Evolutionary conservation across 2,888 invertebrate genomes (phyloP).

Genomic region (Alloscopus bannaensis): DNA sequence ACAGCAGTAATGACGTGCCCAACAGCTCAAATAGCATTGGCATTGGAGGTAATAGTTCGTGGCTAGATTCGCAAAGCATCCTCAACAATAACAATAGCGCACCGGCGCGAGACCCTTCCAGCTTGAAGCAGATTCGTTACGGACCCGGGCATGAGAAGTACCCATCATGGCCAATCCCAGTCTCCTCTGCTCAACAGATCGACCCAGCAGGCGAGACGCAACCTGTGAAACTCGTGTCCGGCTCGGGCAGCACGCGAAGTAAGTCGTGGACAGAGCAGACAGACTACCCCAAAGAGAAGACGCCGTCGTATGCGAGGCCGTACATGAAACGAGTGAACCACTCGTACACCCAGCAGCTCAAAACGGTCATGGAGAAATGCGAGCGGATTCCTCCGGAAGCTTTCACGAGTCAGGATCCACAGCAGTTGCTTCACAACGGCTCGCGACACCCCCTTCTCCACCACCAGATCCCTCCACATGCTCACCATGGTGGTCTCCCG

Average conservation of each 20-base stretch:
- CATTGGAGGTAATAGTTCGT: conserved; percentile 55
- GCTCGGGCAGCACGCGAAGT: conserved; percentile 79
- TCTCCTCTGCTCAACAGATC: conserved; percentile 77
- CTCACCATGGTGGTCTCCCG: conserved; percentile 26
- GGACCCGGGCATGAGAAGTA: conserved; percentile 85
- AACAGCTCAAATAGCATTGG: too few species aligned
- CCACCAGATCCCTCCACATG: conserved; percentile 48
- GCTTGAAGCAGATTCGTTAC: conserved; percentile 82
- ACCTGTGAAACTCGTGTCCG: conserved; percentile 41
- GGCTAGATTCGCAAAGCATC: conserved; percentile 39
- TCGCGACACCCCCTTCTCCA: conserved; percentile 29
- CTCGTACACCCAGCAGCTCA: conserved; percentile 81
- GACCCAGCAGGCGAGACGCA: conserved; percentile 75
- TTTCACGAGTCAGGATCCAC: conserved; percentile 49
- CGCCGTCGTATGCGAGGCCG: conserved; percentile 80
- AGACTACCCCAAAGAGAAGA: conserved; percentile 83
- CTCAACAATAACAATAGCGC: conserved; percentile 73
- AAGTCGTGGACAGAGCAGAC: conserved; percentile 85
- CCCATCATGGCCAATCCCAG: conserved; percentile 84
- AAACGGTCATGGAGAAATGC: conserved; percentile 83
- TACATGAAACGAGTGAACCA: conserved; percentile 81
- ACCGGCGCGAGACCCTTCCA: conserved; percentile 82
- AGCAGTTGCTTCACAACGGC: conserved; percentile 33
- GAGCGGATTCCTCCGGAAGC: conserved; percentile 79
- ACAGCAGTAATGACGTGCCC: conserved; percentile 39